Percentiles rank a stretch among this genome's conserved stretches.
Conservation (phyloP, 2,113 vertebrate genomes). For the Phalacrocorax pelagicus region DNA sequence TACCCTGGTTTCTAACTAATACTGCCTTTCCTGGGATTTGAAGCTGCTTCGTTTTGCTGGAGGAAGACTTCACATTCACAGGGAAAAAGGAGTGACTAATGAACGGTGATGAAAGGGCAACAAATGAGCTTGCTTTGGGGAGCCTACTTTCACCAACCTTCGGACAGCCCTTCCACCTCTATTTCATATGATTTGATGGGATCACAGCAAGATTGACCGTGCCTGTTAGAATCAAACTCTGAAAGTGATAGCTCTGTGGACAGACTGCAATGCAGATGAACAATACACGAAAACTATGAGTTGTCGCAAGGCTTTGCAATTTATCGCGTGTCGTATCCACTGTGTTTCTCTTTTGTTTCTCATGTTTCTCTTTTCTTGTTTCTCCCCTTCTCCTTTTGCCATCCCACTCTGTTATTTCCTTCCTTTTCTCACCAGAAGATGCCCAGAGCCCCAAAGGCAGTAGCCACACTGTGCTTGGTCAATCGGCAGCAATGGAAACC, state of each 20-base stretch:
- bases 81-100: not conserved
- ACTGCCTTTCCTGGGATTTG: not conserved
- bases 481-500: not conserved
- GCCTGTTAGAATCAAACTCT: not conserved
- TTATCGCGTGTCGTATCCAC: not conserved
- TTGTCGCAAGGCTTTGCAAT: not conserved
- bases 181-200: not conserved
- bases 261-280: not conserved
- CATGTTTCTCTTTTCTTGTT: not conserved
- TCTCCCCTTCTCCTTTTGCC: not conserved
- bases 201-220: not conserved
- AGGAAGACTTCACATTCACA: not conserved
- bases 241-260: not conserved
- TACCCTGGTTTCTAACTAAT: not conserved
- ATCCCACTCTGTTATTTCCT: not conserved
- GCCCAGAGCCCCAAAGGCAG: not conserved
- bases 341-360: not conserved
- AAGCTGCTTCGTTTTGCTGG: not conserved
- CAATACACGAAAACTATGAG: not conserved
- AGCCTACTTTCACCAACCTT: not conserved
- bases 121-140: not conserved
- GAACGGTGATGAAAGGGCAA: not conserved
- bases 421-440: not conserved
- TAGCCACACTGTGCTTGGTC: not conserved
- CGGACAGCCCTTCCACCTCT: not conserved